Conservation (phyloP, 1,140 invertebrate genomes). For the Drosophila lacertosa region DNA sequence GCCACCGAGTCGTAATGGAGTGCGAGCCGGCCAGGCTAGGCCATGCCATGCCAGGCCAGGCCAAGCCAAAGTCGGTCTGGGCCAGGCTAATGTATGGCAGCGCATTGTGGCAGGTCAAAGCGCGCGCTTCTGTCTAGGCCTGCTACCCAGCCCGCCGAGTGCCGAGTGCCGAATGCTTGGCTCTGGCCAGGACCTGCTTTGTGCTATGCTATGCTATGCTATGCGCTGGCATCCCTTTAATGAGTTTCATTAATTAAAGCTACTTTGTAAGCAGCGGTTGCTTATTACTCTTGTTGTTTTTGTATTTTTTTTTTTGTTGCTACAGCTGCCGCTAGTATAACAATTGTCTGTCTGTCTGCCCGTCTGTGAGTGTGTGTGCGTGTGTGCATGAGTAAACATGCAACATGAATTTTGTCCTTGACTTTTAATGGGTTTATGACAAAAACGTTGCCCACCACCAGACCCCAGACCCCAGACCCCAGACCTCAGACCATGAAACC, state of each 20-base stretch:
- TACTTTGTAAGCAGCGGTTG: constrained; percentile 67
- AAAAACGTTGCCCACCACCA: constrained; percentile 54
- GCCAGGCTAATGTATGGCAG: constrained; percentile 65
- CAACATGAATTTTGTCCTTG: constrained; percentile 81
- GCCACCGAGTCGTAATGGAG: constrained; percentile 29
- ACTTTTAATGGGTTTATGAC: constrained; percentile 83
- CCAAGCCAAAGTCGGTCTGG: constrained; percentile 30
- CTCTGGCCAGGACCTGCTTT: constrained; percentile 19
- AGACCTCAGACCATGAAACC: background rate
- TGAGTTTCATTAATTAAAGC: constrained; percentile 83
- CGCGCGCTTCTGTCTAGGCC: constrained; percentile 50
- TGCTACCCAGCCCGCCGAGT: constrained; percentile 17
- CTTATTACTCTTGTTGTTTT: constrained; percentile 41
- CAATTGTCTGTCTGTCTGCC: constrained; percentile 25
- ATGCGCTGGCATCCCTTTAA: constrained; percentile 61
- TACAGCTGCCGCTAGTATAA: constrained; percentile 28
- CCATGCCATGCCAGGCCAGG: no score
- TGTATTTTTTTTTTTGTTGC: constrained; percentile 31
- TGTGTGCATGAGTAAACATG: constrained; percentile 71
- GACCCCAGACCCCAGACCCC: background rate
- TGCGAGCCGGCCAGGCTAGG: constrained; percentile 22
- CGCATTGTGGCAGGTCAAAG: constrained; percentile 81
- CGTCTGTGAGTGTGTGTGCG: background rate
- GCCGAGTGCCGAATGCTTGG: constrained; percentile 1
- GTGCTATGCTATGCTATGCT: constrained; percentile 16